Evolutionary conservation across 2,888 invertebrate species (phyloP).

Genomic region (Nymphalis polychloros): DNA sequence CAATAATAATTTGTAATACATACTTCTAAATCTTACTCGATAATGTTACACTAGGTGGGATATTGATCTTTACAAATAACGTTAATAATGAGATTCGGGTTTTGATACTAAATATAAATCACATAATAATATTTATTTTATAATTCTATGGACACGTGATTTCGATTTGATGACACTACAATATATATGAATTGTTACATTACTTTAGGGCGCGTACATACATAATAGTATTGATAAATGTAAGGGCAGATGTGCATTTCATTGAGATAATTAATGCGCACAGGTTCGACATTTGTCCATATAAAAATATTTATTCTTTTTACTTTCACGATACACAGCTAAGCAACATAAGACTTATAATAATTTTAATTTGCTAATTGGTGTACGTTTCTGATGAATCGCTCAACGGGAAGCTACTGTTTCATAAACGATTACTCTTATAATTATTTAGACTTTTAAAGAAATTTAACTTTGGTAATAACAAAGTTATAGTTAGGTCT

Average conservation of each 20-base stretch:
- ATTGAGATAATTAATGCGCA: conserved; percentile 16
- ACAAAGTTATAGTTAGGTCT: conserved; percentile 36
- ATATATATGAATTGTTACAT: conserved; percentile 23
- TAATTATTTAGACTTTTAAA: conserved; percentile 40
- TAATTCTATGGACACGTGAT: conserved; percentile 25
- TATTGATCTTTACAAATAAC: conserved; percentile 53
- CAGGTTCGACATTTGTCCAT: conserved; percentile 56
- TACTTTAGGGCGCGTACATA: conserved; percentile 23
- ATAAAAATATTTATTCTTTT: conserved; percentile 79
- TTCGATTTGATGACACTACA: conserved; percentile 26
- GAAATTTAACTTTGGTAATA: conserved; percentile 53
- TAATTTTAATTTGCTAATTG: conserved; percentile 32
- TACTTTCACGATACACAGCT: conserved; percentile 67
- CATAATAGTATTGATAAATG: conserved; percentile 24
- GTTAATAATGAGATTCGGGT: conserved; percentile 35
- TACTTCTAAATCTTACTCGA: conserved; percentile 60
- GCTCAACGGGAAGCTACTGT: conserved; percentile 31
- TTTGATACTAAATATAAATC: conserved; percentile 20
- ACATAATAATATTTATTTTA: conserved; percentile 22
- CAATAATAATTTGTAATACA: conserved; percentile 38
- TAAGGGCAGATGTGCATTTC: conserved; percentile 15
- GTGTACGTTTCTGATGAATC: conserved; percentile 28
- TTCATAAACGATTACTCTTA: conserved; percentile 20
- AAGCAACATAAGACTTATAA: conserved; percentile 54
- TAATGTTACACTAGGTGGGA: conserved; percentile 78